A percentile compares a stretch with the other conserved stretches of the same genome.
Conservation (phyloP, 2,888 invertebrate genomes). For the Drosophila ustulata region DNA sequence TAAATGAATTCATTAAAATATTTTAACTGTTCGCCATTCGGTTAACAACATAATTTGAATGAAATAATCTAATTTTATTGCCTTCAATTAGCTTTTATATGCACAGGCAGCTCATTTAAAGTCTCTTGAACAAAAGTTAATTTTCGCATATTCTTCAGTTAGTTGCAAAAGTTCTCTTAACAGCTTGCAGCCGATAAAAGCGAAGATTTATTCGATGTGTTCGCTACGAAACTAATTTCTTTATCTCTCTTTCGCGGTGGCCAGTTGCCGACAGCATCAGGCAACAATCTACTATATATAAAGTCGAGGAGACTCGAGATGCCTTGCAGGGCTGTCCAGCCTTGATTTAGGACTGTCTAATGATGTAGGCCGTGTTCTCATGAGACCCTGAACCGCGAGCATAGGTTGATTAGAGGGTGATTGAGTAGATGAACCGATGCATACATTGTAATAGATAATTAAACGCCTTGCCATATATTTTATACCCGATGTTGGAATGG, state of each 20-base stretch:
- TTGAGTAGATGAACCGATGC: conserved; percentile 31
- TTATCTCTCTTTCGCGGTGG: not conserved
- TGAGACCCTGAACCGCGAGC: conserved; percentile 6
- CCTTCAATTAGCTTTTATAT: not conserved
- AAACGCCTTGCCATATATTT: conserved; percentile 58
- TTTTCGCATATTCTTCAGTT: not conserved
- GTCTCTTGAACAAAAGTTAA: not conserved
- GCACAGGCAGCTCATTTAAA: not conserved
- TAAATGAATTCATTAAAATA: not conserved
- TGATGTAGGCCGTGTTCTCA: conserved; percentile 20
- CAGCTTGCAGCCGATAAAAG: not conserved
- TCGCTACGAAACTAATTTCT: not conserved
- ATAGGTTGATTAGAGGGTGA: conserved; percentile 3
- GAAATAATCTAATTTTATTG: not conserved
- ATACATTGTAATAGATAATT: conserved; percentile 62
- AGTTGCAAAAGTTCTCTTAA: not conserved
- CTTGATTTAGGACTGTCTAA: conserved; percentile 37
- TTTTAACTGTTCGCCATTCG: not conserved
- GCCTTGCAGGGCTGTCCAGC: conserved; percentile 14
- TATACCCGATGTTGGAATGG: conserved; percentile 34
- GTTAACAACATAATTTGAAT: not conserved
- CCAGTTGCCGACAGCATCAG: conserved; percentile 1
- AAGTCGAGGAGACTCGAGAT: not conserved
- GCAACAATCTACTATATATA: not conserved
- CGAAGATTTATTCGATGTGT: conserved; percentile 3